Evolutionary conservation across 1,140 invertebrate species (phyloP), one percentile per base, ranked within the genome.

Genomic region (Drosophila subobscura): DNA sequence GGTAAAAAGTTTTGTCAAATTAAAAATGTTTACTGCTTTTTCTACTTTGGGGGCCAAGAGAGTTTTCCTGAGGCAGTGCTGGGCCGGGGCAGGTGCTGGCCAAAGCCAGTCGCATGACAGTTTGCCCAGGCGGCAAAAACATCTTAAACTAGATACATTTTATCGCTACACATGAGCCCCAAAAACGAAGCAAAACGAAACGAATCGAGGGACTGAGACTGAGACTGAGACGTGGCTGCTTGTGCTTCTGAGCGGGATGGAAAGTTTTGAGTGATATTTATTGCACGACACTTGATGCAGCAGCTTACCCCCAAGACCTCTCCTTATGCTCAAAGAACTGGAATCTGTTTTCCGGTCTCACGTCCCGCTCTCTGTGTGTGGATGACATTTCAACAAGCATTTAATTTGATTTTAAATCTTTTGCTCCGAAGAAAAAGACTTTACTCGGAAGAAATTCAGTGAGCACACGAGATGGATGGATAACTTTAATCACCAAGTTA

Each of bases 1-100:
- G 85, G 84, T 84, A 89, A 89, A 85, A 89, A 89, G 79, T 84
- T 89, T 89, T 89, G 79, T 79, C 68, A 89, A 89, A 89, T 79
- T 89, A 86, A 89, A 89, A 89, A 84, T 89, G 79, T 89, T 89
- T 89, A 89, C 79, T 79, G 79, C 84, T 77, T 37, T 58, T 76
- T 50, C 53, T 63, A 79, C 72, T 81, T 78, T 49, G 57, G 16
- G 16, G 16, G 56, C 53, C 53, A 58, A 66, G 54, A 66, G 54
- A 59, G 74, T 75, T 73, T 71, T 65, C 74, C 56, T 42, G 33
- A n/a, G 16, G 25, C 1, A 8, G 4, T 12, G 20, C 22, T 5
- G 16, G 16, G 14, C 10, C 25, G 10, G 20, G 54, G 1, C 33
- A 37, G 33, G 33, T 37, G 12, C 33, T 37, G 33, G 33, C 29